Evolutionary conservation across 2,888 invertebrate species (phyloP).

Genomic region (Octonoba sinensis): DNA sequence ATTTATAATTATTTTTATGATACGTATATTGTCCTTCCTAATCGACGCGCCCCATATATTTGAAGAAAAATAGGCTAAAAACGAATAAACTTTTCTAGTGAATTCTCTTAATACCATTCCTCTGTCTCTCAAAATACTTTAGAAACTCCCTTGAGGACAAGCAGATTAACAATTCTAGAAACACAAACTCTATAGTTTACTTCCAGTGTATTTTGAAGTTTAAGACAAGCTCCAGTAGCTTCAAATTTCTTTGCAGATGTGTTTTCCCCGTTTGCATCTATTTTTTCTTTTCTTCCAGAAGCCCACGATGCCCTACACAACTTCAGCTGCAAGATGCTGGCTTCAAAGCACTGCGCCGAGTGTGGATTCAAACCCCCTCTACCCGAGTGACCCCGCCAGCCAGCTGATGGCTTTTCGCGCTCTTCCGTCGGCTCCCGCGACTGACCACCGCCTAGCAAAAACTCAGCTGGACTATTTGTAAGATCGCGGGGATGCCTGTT

Average conservation of each 20-base stretch:
- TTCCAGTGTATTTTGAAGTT: neutral
- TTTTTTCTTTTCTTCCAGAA: conserved; percentile 68
- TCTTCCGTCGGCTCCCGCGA: conserved; percentile 4
- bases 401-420: conserved; percentile 15
- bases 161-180: too few relatives aligned
- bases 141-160: too few relatives aligned
- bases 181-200: neutral
- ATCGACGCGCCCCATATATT: too few relatives aligned
- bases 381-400: conserved; percentile 63
- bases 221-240: conserved; percentile 9
- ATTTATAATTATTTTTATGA: too few relatives aligned
- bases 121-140: too few relatives aligned
- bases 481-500: neutral
- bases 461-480: conserved; percentile 47
- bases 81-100: too few relatives aligned
- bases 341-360: conserved; percentile 69
- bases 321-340: conserved; percentile 70
- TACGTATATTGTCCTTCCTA: too few relatives aligned
- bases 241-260: conserved; percentile 26
- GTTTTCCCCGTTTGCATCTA: neutral
- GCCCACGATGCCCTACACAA: conserved; percentile 71
- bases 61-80: too few relatives aligned
- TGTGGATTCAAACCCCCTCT: conserved; percentile 68
- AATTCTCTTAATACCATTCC: too few relatives aligned
- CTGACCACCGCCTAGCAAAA: conserved; percentile 29